phyloP scores from a whole-genome alignment of 2,113 vertebrate genomes.

The Procavia capensis region DNA sequence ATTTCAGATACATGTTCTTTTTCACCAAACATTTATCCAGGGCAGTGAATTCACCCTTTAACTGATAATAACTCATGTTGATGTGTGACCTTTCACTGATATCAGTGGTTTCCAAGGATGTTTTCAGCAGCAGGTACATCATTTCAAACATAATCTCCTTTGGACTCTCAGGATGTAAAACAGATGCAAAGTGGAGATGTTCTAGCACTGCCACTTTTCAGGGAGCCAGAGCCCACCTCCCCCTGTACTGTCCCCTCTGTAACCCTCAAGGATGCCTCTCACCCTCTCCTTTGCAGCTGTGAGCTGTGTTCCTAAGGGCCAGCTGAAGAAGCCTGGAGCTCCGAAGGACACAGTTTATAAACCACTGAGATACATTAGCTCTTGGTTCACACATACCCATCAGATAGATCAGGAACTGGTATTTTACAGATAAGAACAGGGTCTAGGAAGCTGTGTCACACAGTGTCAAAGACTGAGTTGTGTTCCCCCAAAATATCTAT shows the following conservation, averaged over 20 bases:
- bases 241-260: background rate
- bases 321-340: background rate
- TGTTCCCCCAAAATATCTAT: too few relatives aligned
- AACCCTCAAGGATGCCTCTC: background rate
- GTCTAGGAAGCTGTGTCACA: background rate
- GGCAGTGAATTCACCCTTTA: background rate
- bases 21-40: background rate
- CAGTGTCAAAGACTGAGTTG: too few relatives aligned
- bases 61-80: background rate
- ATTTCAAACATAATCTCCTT: slow-evolving; percentile 21
- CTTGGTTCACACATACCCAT: background rate
- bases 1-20: slow-evolving; percentile 19
- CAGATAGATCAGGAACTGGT: background rate
- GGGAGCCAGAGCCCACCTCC: background rate
- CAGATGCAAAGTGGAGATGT: background rate
- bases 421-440: background rate
- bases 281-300: background rate
- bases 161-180: background rate
- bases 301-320: background rate
- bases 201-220: background rate
- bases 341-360: background rate
- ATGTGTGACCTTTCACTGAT: background rate
- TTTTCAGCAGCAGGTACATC: background rate
- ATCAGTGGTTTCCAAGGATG: background rate
- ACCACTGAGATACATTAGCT: background rate